These are phyloP conservation scores for Mycetomoellerius zeteki DNA, from an alignment of 1,140 invertebrate genomes.

Conservation along the genomic window DNA sequence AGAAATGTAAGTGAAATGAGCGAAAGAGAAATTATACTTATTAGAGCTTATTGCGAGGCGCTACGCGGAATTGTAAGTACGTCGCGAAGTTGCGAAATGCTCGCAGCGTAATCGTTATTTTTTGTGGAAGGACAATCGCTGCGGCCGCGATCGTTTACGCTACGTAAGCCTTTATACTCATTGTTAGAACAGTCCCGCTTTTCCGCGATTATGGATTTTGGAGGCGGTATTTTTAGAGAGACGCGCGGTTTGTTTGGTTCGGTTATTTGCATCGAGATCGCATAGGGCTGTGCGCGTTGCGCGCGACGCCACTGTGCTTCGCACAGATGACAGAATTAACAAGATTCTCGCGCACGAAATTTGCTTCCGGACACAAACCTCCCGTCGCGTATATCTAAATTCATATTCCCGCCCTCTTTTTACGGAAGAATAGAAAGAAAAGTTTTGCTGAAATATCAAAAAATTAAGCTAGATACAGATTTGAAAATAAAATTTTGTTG, in stretches of 20 bases:
- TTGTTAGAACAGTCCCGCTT: conserved; percentile 31
- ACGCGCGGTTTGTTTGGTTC: conserved; percentile 75
- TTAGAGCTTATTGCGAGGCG: not conserved
- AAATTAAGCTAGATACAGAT: too few relatives aligned
- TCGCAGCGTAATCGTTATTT: conserved; percentile 48
- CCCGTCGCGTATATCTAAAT: too few relatives aligned
- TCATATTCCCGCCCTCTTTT: too few relatives aligned
- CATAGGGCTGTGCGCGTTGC: conserved; percentile 67
- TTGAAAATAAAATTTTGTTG: too few relatives aligned
- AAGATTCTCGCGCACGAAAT: too few relatives aligned
- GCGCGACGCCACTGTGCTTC: not conserved
- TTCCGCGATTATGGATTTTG: conserved; percentile 44
- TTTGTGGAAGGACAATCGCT: not conserved
- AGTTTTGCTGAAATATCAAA: too few relatives aligned
- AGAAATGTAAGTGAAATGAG: not conserved
- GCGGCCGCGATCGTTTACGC: not conserved
- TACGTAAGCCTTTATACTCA: conserved; percentile 8
- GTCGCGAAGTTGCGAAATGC: not conserved
- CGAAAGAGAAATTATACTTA: not conserved
- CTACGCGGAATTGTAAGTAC: not conserved
- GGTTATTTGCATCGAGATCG: conserved; percentile 72
- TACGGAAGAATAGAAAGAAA: too few relatives aligned
- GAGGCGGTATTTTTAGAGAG: conserved; percentile 68
- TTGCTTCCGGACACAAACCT: not conserved
- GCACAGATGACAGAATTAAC: too few relatives aligned